These are phyloP conservation scores for Drosophila ohnishii DNA, from an alignment of 1,140 invertebrate species.

Conservation along the genomic window DNA sequence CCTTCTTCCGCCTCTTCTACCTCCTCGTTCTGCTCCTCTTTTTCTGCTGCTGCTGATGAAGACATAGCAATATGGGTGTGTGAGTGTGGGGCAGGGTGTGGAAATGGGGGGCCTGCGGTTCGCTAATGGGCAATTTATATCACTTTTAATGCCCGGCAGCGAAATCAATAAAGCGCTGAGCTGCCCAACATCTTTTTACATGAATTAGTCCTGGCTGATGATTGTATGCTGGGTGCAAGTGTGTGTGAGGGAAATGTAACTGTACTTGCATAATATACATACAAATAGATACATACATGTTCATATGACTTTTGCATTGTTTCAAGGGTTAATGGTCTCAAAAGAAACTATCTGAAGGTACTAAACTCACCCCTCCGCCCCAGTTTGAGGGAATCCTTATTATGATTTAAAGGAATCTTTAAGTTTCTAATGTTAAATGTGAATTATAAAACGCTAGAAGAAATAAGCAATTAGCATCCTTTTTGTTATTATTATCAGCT, in stretches of 20 bases:
- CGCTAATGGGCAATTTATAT: slow-evolving; percentile 77
- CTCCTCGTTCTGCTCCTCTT: slow-evolving; percentile 11
- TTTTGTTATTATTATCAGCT: too few relatives aligned
- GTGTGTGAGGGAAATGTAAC: slow-evolving; percentile 43
- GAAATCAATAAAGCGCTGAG: slow-evolving; percentile 67
- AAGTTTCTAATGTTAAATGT: neutral
- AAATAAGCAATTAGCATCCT: too few relatives aligned
- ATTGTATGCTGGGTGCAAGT: slow-evolving; percentile 31
- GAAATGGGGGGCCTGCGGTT: slow-evolving; percentile 33
- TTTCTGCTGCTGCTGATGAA: slow-evolving; percentile 34
- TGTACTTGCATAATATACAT: slow-evolving; percentile 59
- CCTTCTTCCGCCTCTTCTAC: slow-evolving; percentile 14
- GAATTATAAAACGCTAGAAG: too few relatives aligned
- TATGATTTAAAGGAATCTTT: neutral
- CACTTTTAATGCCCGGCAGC: slow-evolving; percentile 63
- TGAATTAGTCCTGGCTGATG: slow-evolving; percentile 35
- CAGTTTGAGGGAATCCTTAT: neutral
- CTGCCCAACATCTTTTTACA: slow-evolving; percentile 63
- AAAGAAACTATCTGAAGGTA: too few relatives aligned
- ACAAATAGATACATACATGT: slow-evolving; percentile 13
- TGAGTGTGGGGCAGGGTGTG: slow-evolving; percentile 17
- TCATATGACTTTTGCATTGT: slow-evolving; percentile 15
- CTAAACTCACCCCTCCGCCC: neutral
- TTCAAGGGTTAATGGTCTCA: slow-evolving; percentile 47
- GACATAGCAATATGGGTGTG: slow-evolving; percentile 36